These are phyloP conservation scores for Diaperis boleti DNA, from an alignment of 2,888 invertebrate genomes.

Conservation along the genomic window DNA sequence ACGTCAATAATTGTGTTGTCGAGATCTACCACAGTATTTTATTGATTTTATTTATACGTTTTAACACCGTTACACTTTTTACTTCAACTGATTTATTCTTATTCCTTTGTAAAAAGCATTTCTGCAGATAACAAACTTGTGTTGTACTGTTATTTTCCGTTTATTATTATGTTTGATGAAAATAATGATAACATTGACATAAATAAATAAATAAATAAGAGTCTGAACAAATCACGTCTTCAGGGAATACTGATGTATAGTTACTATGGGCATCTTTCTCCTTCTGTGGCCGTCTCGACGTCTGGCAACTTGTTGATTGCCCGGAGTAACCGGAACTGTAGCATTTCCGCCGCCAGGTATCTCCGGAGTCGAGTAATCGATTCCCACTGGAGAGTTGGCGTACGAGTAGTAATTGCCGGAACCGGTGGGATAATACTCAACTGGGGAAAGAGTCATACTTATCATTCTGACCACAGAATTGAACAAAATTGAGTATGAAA, in stretches of 20 bases:
- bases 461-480: no score
- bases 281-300: constrained; percentile 42
- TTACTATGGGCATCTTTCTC: constrained; percentile 44
- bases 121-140: no score
- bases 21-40: no score
- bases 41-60: no score
- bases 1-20: no score
- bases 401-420: constrained; percentile 56
- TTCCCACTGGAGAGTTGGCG: constrained; percentile 30
- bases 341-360: constrained; percentile 45
- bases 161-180: no score
- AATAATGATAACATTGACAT: background rate
- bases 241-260: constrained; percentile 43
- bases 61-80: no score
- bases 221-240: constrained; percentile 14
- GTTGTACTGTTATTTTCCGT: no score
- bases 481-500: no score
- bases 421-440: constrained; percentile 66
- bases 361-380: constrained; percentile 49
- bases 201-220: constrained; percentile 25
- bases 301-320: constrained; percentile 41
- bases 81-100: no score
- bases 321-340: constrained; percentile 18
- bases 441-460: no score
- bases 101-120: no score